Evolutionary conservation across 2,113 vertebrate genomes (phyloP).

Genomic region (Desmodus rotundus): DNA sequence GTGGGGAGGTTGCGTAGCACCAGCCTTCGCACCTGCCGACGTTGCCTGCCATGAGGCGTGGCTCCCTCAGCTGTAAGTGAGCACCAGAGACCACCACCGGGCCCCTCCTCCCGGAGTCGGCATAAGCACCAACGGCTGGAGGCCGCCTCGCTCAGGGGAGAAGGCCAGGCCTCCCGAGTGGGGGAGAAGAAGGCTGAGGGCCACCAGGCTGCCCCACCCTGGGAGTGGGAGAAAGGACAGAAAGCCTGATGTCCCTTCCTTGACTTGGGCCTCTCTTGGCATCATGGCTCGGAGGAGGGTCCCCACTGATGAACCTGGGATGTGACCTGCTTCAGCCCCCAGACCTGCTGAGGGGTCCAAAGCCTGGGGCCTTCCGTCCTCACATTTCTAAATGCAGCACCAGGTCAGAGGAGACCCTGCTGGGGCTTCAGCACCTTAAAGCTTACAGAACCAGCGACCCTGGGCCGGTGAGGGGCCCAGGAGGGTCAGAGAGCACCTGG

Average conservation of each 20-base stretch:
- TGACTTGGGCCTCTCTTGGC: not conserved
- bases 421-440: slow-evolving; percentile 47
- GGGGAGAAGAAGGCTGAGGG: not conserved
- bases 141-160: not conserved
- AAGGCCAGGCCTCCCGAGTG: not conserved
- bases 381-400: not conserved
- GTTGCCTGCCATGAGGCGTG: not conserved
- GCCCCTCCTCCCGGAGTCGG: not conserved
- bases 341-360: slow-evolving; percentile 40
- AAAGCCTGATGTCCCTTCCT: not conserved
- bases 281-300: not conserved
- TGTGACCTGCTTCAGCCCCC: not conserved
- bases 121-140: slow-evolving; percentile 50
- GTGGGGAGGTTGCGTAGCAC: not conserved
- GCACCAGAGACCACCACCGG: slow-evolving; percentile 42
- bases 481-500: not conserved
- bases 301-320: not conserved
- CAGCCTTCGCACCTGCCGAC: not conserved
- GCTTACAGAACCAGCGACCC: not conserved
- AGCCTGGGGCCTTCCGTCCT: not conserved
- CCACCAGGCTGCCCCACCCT: not conserved
- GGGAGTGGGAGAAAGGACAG: not conserved
- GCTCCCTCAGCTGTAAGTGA: not conserved
- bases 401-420: not conserved
- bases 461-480: not conserved